Percentiles rank a stretch among this genome's conserved stretches.
These are phyloP conservation scores for Myotis lucifugus DNA, from an alignment of 2,113 vertebrate species.

Conservation along the genomic window DNA sequence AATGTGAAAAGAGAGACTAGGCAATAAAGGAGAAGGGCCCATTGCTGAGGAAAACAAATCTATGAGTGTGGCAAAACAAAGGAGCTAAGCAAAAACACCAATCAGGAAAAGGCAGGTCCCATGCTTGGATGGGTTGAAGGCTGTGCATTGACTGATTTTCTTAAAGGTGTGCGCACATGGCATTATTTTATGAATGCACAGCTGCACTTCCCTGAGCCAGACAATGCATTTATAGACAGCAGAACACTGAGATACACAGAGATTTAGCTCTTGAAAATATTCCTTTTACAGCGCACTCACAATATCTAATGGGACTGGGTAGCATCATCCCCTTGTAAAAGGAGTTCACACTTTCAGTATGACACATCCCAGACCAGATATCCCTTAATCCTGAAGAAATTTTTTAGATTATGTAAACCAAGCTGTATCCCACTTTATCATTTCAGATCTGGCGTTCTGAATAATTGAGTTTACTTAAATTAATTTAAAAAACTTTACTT, in stretches of 20 bases:
- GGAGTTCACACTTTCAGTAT: not conserved
- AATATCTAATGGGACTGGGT: not conserved
- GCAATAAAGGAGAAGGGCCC: not conserved
- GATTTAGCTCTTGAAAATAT: not conserved
- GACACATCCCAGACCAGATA: not conserved
- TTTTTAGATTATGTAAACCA: not conserved
- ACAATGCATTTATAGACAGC: not conserved
- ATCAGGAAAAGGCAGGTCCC: not conserved
- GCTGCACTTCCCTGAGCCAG: not conserved
- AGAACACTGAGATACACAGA: not conserved
- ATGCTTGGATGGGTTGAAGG: not conserved
- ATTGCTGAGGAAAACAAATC: not conserved
- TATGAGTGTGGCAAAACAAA: not conserved
- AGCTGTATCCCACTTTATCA: not conserved
- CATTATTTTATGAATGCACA: not conserved
- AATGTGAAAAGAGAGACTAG: not conserved
- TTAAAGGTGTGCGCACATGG: not conserved
- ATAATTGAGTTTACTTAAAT: not conserved
- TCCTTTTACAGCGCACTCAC: not conserved
- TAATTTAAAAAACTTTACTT: not conserved
- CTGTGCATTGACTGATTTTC: not conserved
- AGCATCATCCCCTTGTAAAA: not conserved
- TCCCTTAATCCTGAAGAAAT: not conserved
- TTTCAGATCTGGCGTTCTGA: not conserved
- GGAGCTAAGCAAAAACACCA: not conserved